Evolutionary conservation across 2,797 vertebrate species (phyloP).

Genomic region (Anguilla obscura): DNA sequence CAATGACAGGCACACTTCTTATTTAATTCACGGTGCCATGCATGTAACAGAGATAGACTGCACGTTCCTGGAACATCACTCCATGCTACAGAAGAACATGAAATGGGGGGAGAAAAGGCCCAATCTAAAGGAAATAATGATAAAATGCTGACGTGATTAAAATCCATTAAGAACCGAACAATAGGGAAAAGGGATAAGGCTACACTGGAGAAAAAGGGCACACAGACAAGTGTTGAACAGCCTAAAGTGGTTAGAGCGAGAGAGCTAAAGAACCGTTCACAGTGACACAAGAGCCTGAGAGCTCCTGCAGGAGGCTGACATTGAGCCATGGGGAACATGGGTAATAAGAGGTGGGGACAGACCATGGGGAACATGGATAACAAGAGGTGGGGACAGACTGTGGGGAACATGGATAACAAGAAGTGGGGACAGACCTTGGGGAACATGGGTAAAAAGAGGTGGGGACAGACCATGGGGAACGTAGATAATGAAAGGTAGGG

Average conservation of each 20-base stretch:
- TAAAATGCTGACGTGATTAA: constrained; percentile 23
- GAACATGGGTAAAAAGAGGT: no score
- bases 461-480: no score
- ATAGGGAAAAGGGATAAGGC: constrained; percentile 26
- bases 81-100: not conserved
- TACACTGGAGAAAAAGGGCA: not conserved
- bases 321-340: not conserved
- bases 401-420: no score
- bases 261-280: not conserved
- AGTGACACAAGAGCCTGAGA: not conserved
- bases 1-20: constrained; percentile 19
- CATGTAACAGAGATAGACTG: constrained; percentile 4
- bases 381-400: no score
- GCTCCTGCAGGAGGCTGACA: not conserved
- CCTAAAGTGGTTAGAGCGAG: not conserved
- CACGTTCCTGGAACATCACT: not conserved
- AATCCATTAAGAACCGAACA: constrained; percentile 1
- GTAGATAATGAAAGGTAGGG: no score
- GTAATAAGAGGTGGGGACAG: no score
- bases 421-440: no score
- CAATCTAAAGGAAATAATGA: constrained; percentile 16
- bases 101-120: not conserved
- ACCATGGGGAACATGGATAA: no score
- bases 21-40: constrained; percentile 9
- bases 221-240: not conserved